Base-by-base conservation (phyloP, 64 coral and sea anemone genomes). In the Montipora sp. region DNA sequence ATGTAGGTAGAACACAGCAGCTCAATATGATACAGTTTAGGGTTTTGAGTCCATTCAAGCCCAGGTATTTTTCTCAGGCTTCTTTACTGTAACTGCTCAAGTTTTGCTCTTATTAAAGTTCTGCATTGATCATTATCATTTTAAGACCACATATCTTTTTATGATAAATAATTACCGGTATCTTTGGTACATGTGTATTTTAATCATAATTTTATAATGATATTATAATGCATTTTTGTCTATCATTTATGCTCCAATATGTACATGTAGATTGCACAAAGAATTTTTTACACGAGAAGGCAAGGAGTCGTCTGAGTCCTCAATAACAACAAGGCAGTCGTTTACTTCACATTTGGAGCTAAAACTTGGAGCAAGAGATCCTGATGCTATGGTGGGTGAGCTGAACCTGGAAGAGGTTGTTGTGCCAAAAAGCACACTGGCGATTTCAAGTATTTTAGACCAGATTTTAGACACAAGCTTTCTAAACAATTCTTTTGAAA, bases 271-370 rank as follows among this genome's bases (percentile, higher is more conserved):
- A 50, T 90, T 96, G 68, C 89, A 94, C 82, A 94, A 96, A 81
- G 92, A 92, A 3, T 94, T 93, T 53, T 90, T 87, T 58, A 61
- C 80, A 5, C 80, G 75, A 73, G 80, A 91, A 49, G 87, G 60
- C 21, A 79, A 83, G 51, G 82, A 84, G 44, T 77, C 88, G 21
- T 92, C 90, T 19, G 58, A 61, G 58, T 93, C 92, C 43, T 94
- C 95, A 21, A 86, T 93, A 18, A 90, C 95, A 70, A 94, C 95
- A 49, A 94, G 93, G 70, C 89, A 93, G 61, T 96, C 95, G 23
- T 83, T 96, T 73, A 61, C 92, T 49, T 96, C 95, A 24, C 89
- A 90, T 23, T 58, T 96, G 55, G 92, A 96, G 65, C 69, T 81
- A 83, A 92, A 96, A 57, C 92, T 92, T 91, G 95, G 92, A 7